Percentiles rank a stretch among this genome's conserved stretches.
These are phyloP conservation scores for Hycleus phaleratus DNA, from an alignment of 1,140 invertebrate genomes.

Conservation along the genomic window DNA sequence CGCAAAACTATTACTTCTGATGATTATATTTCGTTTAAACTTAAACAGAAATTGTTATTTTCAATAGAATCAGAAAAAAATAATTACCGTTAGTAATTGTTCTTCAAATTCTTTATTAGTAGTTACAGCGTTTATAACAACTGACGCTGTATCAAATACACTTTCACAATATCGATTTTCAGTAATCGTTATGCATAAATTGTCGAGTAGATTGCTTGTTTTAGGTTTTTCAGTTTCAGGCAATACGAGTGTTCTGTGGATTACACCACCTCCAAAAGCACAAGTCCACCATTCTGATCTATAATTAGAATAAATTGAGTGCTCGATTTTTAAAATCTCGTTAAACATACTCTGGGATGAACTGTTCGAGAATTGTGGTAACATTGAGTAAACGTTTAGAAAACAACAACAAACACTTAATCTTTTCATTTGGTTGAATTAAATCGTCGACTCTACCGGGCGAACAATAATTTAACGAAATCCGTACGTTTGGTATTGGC, in stretches of 20 bases:
- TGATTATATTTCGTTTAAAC: slow-evolving; percentile 22
- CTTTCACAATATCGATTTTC: slow-evolving; percentile 12
- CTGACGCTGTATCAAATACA: slow-evolving; percentile 24
- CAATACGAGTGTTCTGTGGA: slow-evolving; percentile 20
- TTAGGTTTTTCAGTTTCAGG: slow-evolving; percentile 5
- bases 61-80: neutral
- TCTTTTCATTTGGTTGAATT: slow-evolving; percentile 20
- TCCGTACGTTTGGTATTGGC: slow-evolving; percentile 24
- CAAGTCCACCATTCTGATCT: slow-evolving; percentile 17
- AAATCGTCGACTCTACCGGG: slow-evolving; percentile 12
- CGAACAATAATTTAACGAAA: slow-evolving; percentile 25
- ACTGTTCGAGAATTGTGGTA: slow-evolving; percentile 19
- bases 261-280: slow-evolving; percentile 27
- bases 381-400: slow-evolving; percentile 15
- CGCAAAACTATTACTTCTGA: slow-evolving; percentile 22
- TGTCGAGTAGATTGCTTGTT: neutral
- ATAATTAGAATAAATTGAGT: slow-evolving; percentile 3
- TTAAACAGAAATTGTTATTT: slow-evolving; percentile 15
- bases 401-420: slow-evolving; percentile 26
- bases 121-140: slow-evolving; percentile 22
- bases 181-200: slow-evolving; percentile 24
- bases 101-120: slow-evolving; percentile 25
- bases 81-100: slow-evolving; percentile 18
- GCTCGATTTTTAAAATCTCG: too few relatives aligned
- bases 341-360: slow-evolving; percentile 24